A percentile compares a stretch with the other conserved stretches of the same genome.
Evolutionary conservation across 2,113 vertebrate species (phyloP).

Genomic region (Chionomys nivalis): DNA sequence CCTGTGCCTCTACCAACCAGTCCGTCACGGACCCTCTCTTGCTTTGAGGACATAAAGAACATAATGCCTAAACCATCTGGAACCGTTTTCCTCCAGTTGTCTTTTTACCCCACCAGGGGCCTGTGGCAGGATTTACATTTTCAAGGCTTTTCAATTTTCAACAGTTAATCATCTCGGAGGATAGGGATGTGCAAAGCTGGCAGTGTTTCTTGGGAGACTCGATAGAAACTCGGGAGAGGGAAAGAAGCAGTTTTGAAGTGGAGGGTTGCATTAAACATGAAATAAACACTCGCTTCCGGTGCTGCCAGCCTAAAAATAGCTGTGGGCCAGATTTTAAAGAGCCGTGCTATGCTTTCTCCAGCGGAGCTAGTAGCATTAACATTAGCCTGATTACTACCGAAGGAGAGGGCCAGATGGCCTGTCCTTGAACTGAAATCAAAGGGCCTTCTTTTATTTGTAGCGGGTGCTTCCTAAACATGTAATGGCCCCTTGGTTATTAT

Average conservation of each 20-base stretch:
- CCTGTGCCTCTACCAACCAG: neutral
- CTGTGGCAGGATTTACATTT: slow-evolving; percentile 66
- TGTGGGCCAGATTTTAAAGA: slow-evolving; percentile 64
- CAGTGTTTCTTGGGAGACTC: slow-evolving; percentile 54
- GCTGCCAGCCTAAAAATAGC: slow-evolving; percentile 59
- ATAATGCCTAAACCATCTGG: slow-evolving; percentile 70
- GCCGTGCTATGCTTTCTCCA: slow-evolving; percentile 49
- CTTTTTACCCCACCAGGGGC: slow-evolving; percentile 64
- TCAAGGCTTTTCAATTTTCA: slow-evolving; percentile 71
- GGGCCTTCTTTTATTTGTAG: neutral
- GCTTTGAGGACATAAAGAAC: slow-evolving; percentile 50
- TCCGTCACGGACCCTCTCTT: slow-evolving; percentile 27
- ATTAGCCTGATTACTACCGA: slow-evolving; percentile 54
- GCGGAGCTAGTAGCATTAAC: slow-evolving; percentile 31
- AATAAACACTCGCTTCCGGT: slow-evolving; percentile 63
- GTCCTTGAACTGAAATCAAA: slow-evolving; percentile 70
- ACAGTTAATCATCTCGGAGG: slow-evolving; percentile 75
- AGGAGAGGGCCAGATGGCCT: slow-evolving; percentile 63
- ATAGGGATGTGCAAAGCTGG: slow-evolving; percentile 64
- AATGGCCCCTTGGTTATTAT: neutral
- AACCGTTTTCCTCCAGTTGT: slow-evolving; percentile 68
- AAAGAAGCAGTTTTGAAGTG: slow-evolving; percentile 70
- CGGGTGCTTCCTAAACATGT: slow-evolving; percentile 49
- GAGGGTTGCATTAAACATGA: slow-evolving; percentile 72
- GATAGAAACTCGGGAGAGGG: slow-evolving; percentile 60